Percentiles rank a stretch among this genome's conserved stretches.
phyloP scores from a whole-genome alignment of 2,113 vertebrate species.

The Eulacestoma nigropectus region DNA sequence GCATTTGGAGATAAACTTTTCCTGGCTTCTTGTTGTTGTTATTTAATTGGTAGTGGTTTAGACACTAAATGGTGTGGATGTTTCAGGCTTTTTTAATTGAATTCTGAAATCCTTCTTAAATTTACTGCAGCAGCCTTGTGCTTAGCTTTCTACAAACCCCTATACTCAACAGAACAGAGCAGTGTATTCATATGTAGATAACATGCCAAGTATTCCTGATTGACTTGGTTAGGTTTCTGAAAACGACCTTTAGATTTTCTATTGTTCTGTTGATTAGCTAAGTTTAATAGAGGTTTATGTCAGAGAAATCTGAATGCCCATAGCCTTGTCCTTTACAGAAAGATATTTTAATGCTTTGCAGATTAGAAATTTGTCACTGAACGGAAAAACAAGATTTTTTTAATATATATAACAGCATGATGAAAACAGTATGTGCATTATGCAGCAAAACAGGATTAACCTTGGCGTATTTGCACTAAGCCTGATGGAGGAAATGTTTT shows the following conservation, averaged over 20 bases:
- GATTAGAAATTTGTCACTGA: neutral
- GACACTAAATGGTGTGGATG: neutral
- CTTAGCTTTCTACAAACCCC: neutral
- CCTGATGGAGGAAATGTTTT: neutral
- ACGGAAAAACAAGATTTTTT: neutral
- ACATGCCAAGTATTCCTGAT: neutral
- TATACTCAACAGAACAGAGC: neutral
- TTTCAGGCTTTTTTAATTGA: neutral
- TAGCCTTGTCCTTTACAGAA: neutral
- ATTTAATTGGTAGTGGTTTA: neutral
- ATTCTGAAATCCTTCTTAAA: conserved; percentile 16
- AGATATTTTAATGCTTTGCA: neutral
- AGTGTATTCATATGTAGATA: neutral
- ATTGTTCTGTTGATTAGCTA: neutral
- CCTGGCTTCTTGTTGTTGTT: neutral
- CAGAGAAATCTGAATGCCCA: neutral
- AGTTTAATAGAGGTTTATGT: neutral
- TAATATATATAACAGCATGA: neutral
- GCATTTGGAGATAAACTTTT: neutral
- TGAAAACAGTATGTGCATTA: neutral
- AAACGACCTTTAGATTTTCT: conserved; percentile 5
- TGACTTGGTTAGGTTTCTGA: neutral
- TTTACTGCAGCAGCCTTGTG: neutral
- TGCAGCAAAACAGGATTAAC: neutral
- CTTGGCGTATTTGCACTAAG: neutral